Evolutionary conservation across 2,888 invertebrate species (phyloP), one percentile per base, ranked within the genome.

Genomic region (Sesia bembeciformis): DNA sequence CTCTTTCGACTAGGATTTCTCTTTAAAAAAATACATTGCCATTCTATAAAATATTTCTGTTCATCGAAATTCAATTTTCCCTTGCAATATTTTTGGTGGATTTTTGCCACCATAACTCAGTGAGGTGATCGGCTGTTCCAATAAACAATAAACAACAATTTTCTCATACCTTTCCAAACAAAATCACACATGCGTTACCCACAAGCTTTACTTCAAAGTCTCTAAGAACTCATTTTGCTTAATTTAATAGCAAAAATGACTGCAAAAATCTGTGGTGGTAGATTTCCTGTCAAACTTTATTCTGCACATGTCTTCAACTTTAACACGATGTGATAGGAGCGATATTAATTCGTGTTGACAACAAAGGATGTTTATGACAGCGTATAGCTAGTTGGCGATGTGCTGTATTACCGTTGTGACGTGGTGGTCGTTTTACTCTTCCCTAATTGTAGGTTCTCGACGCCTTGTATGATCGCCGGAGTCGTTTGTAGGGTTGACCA

Each of bases 371-470:
- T 64, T 69, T 67, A 71, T 64, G 57, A 60, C n/a, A 62, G 63
- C 66, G 72, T 68, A 72, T 74, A 78, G 80, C 84, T 85, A 85
- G 86, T 73, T 78, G 76, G 78, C 74, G 70, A 71, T 81, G 81
- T 81, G 81, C 79, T n/a, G 78, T 85, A 85, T 87, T 85, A 87
- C 79, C 77, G 68, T 70, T 68, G 67, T 77, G 70, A 71, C 82
- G 76, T 80, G 79, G 73, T 52, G 52, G 40, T 50, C 50, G 8
- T 46, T 46, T 46, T 46, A 4, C 59, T 62, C 66, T 68, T 69
- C 68, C 75, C 83, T 89, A 89, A 89, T 89, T 89, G 87, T 83
- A 86, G 88, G 87, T 79, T 84, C 84, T 82, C 87, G 80, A 84
- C 87, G 87, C 87, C 84, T 85, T 73, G 74, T 66, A 71, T 70